A percentile compares a stretch with the other conserved stretches of the same genome.
phyloP scores from a whole-genome alignment of 2,888 invertebrate species.

The Lasioglossum vierecki region DNA sequence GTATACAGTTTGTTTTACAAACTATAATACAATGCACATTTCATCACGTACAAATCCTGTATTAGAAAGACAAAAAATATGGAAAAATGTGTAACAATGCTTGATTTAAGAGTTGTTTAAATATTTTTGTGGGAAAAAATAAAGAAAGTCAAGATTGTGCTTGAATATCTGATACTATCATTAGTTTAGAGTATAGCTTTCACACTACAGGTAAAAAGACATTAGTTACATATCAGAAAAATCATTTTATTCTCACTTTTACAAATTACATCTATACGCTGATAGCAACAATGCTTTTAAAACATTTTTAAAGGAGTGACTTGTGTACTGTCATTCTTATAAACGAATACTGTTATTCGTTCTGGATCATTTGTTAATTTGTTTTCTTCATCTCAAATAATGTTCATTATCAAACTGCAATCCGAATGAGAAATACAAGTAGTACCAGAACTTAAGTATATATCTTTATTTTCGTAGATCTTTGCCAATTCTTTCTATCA shows the following conservation, averaged over 20 bases:
- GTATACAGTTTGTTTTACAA: conserved; percentile 49
- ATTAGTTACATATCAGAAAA: conserved; percentile 76
- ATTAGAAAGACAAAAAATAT: conserved; percentile 47
- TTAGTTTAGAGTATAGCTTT: conserved; percentile 64
- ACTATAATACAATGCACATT: conserved; percentile 72
- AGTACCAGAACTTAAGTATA: conserved; percentile 32
- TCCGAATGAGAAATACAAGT: conserved; percentile 35
- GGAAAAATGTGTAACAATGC: conserved; percentile 56
- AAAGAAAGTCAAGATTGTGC: conserved; percentile 71
- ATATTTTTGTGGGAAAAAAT: conserved; percentile 62
- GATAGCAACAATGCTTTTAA: conserved; percentile 34
- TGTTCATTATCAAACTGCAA: conserved; percentile 43
- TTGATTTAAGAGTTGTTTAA: conserved; percentile 64
- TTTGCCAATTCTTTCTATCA: conserved; percentile 37
- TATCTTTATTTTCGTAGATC: conserved; percentile 30
- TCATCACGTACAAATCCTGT: conserved; percentile 75
- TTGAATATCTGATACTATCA: conserved; percentile 68
- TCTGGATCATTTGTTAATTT: conserved; percentile 21
- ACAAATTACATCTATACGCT: conserved; percentile 50
- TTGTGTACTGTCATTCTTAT: conserved; percentile 5
- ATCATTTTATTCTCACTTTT: conserved; percentile 58
- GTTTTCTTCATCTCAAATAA: conserved; percentile 26
- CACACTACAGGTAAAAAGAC: conserved; percentile 43
- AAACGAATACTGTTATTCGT: conserved; percentile 18
- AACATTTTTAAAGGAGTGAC: conserved; percentile 8